These are phyloP conservation scores for Spodoptera litura DNA, from an alignment of 1,140 invertebrate genomes.

Conservation along the genomic window DNA sequence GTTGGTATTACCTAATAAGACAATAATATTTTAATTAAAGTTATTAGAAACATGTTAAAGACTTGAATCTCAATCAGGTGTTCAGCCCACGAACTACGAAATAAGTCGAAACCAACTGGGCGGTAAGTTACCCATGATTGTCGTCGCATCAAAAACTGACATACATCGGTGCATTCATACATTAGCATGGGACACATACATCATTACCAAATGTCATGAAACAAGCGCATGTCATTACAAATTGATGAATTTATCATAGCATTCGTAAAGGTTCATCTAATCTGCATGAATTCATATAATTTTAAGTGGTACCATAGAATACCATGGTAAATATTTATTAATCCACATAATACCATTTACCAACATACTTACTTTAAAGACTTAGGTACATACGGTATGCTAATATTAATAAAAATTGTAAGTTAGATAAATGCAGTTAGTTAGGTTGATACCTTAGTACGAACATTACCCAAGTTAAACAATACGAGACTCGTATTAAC, in stretches of 20 bases:
- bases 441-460: too few relatives aligned
- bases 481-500: too few relatives aligned
- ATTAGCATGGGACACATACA: constrained; percentile 4
- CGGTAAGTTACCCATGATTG: not conserved
- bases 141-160: not conserved
- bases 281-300: not conserved
- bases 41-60: not conserved
- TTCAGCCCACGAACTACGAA: constrained; percentile 71
- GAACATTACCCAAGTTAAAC: too few relatives aligned
- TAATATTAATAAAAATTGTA: too few relatives aligned
- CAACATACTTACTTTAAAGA: too few relatives aligned
- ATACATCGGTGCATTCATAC: not conserved
- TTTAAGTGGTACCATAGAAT: not conserved
- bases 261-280: not conserved
- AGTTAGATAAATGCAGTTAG: too few relatives aligned
- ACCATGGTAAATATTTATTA: not conserved
- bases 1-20: too few relatives aligned
- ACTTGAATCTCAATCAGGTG: constrained; percentile 53
- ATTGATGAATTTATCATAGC: not conserved
- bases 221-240: not conserved
- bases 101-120: constrained; percentile 58
- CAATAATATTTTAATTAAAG: too few relatives aligned
- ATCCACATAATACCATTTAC: too few relatives aligned
- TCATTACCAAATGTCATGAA: constrained; percentile 11
- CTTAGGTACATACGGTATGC: too few relatives aligned